phyloP scores from a whole-genome alignment of 2,888 invertebrate genomes.

The Tridacna crocea region DNA sequence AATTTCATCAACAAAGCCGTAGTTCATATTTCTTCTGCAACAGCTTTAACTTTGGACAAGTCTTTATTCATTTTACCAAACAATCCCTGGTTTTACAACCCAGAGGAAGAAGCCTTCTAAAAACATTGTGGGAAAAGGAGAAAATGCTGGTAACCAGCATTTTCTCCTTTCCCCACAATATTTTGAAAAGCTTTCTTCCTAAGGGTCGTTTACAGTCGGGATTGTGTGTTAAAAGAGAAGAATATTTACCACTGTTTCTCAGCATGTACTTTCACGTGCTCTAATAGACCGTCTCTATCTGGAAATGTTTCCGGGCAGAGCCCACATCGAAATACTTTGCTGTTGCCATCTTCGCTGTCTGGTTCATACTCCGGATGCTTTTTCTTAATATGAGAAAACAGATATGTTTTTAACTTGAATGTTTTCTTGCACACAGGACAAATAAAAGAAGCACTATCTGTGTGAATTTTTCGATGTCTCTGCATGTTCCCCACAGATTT shows the following conservation, averaged over 20 bases:
- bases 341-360: background rate
- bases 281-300: background rate
- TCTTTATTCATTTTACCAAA: no score
- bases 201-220: no score
- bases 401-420: slow-evolving; percentile 29
- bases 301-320: background rate
- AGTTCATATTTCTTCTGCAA: no score
- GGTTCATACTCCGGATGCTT: slow-evolving; percentile 35
- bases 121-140: no score
- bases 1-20: no score
- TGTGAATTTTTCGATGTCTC: slow-evolving; percentile 46
- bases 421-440: slow-evolving; percentile 54
- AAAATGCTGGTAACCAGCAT: no score
- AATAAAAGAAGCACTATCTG: background rate
- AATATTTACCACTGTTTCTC: background rate
- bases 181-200: no score
- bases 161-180: no score
- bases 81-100: no score
- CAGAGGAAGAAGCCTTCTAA: no score
- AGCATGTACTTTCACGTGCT: background rate
- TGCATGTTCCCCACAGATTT: slow-evolving; percentile 33
- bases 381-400: slow-evolving; percentile 47
- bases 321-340: background rate
- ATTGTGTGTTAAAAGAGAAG: no score
- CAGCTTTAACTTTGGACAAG: no score